A percentile compares a stretch with the other conserved stretches of the same genome.
Evolutionary conservation across 2,113 vertebrate species (phyloP).

Genomic region (Lophius piscatorius): DNA sequence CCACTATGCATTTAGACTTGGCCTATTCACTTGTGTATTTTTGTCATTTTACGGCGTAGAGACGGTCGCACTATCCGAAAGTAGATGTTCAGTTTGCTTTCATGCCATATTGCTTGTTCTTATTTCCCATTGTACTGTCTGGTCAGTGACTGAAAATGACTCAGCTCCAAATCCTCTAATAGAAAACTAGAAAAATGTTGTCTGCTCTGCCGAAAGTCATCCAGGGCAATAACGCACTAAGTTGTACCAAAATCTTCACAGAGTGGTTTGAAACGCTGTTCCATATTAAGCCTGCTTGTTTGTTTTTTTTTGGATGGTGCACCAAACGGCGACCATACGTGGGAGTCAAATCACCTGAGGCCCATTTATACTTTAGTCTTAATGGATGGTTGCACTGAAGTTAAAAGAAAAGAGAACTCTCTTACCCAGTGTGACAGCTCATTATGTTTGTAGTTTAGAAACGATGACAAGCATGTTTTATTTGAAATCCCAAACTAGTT

Average conservation of each 20-base stretch:
- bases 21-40: constrained; percentile 47
- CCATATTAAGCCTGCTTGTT: constrained; percentile 33
- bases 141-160: neutral
- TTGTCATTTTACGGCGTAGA: neutral
- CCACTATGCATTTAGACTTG: constrained; percentile 43
- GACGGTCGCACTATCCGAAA: neutral
- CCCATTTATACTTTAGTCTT: constrained; percentile 19
- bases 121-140: constrained; percentile 47
- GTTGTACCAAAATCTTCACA: constrained; percentile 35
- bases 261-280: constrained; percentile 16
- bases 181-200: too few species aligned
- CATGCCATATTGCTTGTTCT: neutral
- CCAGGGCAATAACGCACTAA: constrained; percentile 33
- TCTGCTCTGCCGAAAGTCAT: constrained; percentile 51
- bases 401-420: too few species aligned
- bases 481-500: neutral
- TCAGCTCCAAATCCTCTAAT: too few species aligned
- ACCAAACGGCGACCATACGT: too few species aligned
- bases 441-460: too few species aligned
- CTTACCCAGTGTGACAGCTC: too few species aligned
- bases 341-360: constrained; percentile 3
- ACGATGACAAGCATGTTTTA: neutral
- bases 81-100: neutral
- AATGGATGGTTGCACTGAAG: too few species aligned
- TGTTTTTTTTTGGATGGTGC: neutral